Percentiles rank a stretch among this genome's conserved stretches.
These are phyloP conservation scores for Sylvia atricapilla DNA, from an alignment of 2,113 vertebrate genomes.

Conservation along the genomic window DNA sequence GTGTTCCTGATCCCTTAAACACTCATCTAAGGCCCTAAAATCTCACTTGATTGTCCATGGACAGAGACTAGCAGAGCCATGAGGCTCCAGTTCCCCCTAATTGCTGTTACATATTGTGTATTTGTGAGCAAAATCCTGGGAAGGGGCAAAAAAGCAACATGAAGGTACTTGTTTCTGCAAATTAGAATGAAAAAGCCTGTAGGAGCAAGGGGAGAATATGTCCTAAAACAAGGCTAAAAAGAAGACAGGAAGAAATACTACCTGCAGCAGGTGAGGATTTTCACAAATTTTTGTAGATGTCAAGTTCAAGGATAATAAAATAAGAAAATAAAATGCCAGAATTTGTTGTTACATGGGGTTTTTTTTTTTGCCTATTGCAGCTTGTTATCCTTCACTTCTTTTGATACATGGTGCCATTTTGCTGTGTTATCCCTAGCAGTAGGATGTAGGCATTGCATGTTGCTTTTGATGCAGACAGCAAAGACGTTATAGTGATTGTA, in stretches of 20 bases:
- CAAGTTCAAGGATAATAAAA: not conserved
- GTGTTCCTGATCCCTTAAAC: not conserved
- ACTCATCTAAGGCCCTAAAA: not conserved
- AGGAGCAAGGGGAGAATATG: not conserved
- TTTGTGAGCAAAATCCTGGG: not conserved
- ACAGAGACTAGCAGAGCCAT: not conserved
- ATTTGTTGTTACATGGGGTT: not conserved
- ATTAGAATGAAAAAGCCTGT: not conserved
- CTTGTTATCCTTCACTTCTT: not conserved
- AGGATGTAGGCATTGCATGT: not conserved
- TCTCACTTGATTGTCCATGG: not conserved
- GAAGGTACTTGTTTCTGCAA: not conserved
- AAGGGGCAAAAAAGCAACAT: not conserved
- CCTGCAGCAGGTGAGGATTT: not conserved
- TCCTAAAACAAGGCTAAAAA: not conserved
- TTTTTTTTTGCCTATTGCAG: not conserved
- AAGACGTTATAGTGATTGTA: not conserved
- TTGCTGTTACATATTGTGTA: accelerated
- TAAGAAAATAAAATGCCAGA: not conserved
- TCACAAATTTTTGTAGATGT: not conserved
- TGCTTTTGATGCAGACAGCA: not conserved
- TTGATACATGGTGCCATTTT: not conserved
- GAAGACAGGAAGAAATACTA: not conserved
- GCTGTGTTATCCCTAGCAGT: not conserved
- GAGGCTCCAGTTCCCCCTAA: not conserved